A percentile compares a stretch with the other conserved stretches of the same genome.
Evolutionary conservation across 2,888 invertebrate genomes (phyloP).

Genomic region (Tipula confusa): DNA sequence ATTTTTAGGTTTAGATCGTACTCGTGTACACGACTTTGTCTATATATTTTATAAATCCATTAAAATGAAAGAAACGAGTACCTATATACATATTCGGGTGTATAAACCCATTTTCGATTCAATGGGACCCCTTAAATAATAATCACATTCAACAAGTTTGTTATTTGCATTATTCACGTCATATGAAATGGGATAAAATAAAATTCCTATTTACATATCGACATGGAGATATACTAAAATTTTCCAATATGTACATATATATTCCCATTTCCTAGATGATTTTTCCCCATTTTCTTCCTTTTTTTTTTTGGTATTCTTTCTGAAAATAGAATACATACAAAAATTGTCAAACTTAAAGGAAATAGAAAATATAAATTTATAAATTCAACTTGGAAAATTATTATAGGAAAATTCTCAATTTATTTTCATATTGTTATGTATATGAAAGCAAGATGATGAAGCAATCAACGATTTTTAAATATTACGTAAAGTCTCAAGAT

Average conservation of each 20-base stretch:
- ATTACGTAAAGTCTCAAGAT: too few species aligned
- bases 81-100: not conserved
- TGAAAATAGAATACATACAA: not conserved
- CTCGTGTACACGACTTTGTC: too few species aligned
- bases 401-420: too few species aligned
- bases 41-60: not conserved
- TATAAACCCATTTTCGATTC: not conserved
- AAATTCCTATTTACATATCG: not conserved
- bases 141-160: not conserved
- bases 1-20: not conserved
- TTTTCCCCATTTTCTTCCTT: not conserved
- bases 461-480: too few species aligned
- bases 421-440: too few species aligned
- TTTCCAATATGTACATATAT: not conserved
- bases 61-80: not conserved
- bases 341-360: not conserved
- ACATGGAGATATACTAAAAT: not conserved
- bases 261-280: not conserved
- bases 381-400: too few species aligned
- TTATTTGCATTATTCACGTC: not conserved
- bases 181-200: not conserved
- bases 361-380: not conserved
- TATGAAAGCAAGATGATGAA: too few species aligned
- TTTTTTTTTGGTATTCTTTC: too few species aligned
- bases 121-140: not conserved